A percentile compares a stretch with the other conserved stretches of the same genome.
These are phyloP conservation scores for Halictus rubicundus DNA, from an alignment of 1,140 invertebrate species.

Conservation along the genomic window DNA sequence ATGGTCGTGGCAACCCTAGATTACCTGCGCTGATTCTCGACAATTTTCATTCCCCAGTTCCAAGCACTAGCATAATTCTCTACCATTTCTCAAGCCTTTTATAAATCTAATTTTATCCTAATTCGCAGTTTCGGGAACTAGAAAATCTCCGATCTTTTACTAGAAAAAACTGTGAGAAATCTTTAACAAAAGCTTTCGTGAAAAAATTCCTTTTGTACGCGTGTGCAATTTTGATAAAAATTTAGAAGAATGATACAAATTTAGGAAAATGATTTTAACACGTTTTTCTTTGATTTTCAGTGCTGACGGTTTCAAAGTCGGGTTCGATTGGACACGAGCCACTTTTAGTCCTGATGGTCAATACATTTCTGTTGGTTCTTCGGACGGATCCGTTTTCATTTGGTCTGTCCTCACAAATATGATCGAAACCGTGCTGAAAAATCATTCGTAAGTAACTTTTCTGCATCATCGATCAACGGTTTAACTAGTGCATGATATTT, in stretches of 20 bases:
- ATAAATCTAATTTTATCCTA: too few relatives aligned
- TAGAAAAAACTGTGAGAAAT: too few relatives aligned
- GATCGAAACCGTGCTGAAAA: slow-evolving; percentile 91
- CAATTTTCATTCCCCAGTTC: too few relatives aligned
- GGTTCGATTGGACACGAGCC: slow-evolving; percentile 95
- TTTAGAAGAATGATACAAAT: neutral
- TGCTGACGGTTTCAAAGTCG: slow-evolving; percentile 96
- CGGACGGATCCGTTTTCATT: slow-evolving; percentile 94
- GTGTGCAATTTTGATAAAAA: neutral
- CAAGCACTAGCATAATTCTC: too few relatives aligned
- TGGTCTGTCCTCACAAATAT: slow-evolving; percentile 92
- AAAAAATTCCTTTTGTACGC: too few relatives aligned
- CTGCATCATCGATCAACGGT: neutral
- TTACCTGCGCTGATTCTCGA: too few relatives aligned
- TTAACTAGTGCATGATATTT: neutral
- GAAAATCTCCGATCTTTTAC: too few relatives aligned
- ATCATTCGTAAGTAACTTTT: slow-evolving; percentile 89
- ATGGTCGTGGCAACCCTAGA: too few relatives aligned
- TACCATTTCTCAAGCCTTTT: too few relatives aligned
- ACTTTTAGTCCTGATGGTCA: slow-evolving; percentile 94
- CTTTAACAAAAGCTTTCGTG: too few relatives aligned
- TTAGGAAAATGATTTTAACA: neutral
- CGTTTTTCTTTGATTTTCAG: slow-evolving; percentile 80
- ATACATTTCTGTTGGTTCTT: slow-evolving; percentile 93
- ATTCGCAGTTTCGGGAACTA: too few relatives aligned